phyloP scores from a whole-genome alignment of 1,140 invertebrate genomes.

The Drosophila tristis region DNA sequence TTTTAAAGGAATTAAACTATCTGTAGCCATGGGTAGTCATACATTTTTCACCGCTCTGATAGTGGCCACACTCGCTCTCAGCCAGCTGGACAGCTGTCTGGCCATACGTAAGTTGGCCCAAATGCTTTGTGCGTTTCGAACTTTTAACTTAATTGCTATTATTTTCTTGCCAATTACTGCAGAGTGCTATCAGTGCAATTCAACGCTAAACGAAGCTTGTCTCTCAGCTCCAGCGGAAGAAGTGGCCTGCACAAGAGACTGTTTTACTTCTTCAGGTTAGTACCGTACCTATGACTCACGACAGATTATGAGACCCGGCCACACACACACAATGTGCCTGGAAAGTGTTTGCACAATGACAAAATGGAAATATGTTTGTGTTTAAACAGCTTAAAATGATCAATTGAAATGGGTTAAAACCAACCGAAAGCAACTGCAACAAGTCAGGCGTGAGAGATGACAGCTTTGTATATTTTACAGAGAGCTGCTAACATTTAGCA shows the following conservation, averaged over 20 bases:
- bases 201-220: not conserved
- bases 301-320: slow-evolving; percentile 4
- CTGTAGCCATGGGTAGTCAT: slow-evolving; percentile 15
- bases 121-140: no score
- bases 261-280: slow-evolving; percentile 26
- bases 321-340: no score
- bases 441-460: no score
- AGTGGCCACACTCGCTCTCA: slow-evolving; percentile 11
- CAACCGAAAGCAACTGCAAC: no score
- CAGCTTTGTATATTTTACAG: no score
- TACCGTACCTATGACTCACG: slow-evolving; percentile 36
- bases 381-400: no score
- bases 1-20: not conserved
- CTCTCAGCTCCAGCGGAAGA: not conserved
- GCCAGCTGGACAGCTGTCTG: slow-evolving; percentile 23
- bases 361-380: no score
- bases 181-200: slow-evolving; percentile 15
- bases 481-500: no score
- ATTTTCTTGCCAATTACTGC: not conserved
- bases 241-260: not conserved
- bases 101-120: slow-evolving; percentile 9
- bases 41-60: slow-evolving; percentile 23
- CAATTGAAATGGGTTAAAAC: no score
- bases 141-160: not conserved
- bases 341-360: no score